Conservation (phyloP, 2,888 invertebrate species). For the Drosophila stalkeri region DNA sequence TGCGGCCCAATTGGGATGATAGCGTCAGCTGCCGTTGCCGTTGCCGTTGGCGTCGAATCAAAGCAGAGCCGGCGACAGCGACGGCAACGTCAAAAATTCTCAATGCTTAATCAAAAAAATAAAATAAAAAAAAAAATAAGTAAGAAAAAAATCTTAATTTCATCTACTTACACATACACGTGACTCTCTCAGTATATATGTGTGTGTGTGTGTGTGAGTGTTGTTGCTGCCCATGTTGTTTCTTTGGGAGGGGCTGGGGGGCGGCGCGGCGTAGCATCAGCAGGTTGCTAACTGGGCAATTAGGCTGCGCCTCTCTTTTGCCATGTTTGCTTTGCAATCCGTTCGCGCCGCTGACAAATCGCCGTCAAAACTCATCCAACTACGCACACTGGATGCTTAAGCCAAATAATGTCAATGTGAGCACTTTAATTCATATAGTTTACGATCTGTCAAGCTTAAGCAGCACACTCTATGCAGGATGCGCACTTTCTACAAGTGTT, state of each 20-base stretch:
- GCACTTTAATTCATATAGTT: background rate
- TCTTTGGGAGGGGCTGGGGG: constrained; percentile 38
- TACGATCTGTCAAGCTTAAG: background rate
- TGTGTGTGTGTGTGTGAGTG: constrained; percentile 15
- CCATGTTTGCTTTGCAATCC: constrained; percentile 70
- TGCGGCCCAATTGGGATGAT: constrained; percentile 52
- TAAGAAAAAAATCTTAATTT: constrained; percentile 64
- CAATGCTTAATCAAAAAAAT: constrained; percentile 73
- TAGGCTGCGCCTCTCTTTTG: constrained; percentile 65
- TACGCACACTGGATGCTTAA: constrained; percentile 24
- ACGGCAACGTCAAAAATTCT: constrained; percentile 72
- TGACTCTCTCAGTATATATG: background rate
- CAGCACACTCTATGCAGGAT: background rate
- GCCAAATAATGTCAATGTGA: constrained; percentile 1
- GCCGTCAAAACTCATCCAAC: constrained; percentile 27
- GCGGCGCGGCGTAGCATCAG: constrained; percentile 41
- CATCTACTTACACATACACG: constrained; percentile 69
- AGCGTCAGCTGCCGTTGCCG: constrained; percentile 35
- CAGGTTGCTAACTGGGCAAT: constrained; percentile 75
- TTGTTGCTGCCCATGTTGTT: constrained; percentile 26
- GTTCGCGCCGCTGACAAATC: constrained; percentile 64
- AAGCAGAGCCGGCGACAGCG: constrained; percentile 30
- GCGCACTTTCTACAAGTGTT: background rate
- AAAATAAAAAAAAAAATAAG: constrained; percentile 49
- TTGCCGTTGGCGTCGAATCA: constrained; percentile 12